Evolutionary conservation across 64 coral and sea anemone genomes (phyloP).

Genomic region (Anthopleura sola): DNA sequence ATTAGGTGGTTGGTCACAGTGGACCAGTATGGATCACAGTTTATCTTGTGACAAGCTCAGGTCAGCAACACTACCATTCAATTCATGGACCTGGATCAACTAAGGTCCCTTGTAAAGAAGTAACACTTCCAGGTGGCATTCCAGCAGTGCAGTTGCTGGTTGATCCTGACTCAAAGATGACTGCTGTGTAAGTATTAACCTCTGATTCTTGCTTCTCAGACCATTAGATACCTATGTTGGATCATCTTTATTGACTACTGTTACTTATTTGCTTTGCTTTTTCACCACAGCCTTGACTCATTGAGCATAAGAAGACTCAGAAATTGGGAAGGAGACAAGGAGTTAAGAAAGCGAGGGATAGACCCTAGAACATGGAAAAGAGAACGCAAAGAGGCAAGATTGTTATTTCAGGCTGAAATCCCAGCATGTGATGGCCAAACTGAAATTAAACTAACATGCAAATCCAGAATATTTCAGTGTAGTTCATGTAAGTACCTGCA

Average conservation of each 20-base stretch:
- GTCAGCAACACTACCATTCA: constrained; percentile 86
- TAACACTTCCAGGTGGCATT: constrained; percentile 62
- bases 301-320: constrained; percentile 91
- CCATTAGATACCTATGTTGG: background rate
- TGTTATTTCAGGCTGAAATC: constrained; percentile 94
- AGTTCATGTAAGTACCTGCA: constrained; percentile 81
- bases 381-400: constrained; percentile 90
- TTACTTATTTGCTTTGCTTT: background rate
- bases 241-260: background rate
- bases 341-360: constrained; percentile 89
- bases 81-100: constrained; percentile 99
- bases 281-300: constrained; percentile 64
- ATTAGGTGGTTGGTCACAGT: constrained; percentile 74
- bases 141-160: constrained; percentile 96
- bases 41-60: constrained; percentile 80
- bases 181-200: constrained; percentile 79
- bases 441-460: constrained; percentile 65
- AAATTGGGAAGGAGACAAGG: constrained; percentile 96
- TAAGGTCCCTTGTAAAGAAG: constrained; percentile 95
- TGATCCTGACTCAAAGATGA: constrained; percentile 86
- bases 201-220: background rate
- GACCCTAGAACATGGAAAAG: constrained; percentile 94
- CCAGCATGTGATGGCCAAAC: constrained; percentile 58
- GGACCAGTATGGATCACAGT: constrained; percentile 95
- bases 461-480: constrained; percentile 96